These are phyloP conservation scores for Polyommatus iphigenia DNA, from an alignment of 2,888 invertebrate genomes.

Conservation along the genomic window DNA sequence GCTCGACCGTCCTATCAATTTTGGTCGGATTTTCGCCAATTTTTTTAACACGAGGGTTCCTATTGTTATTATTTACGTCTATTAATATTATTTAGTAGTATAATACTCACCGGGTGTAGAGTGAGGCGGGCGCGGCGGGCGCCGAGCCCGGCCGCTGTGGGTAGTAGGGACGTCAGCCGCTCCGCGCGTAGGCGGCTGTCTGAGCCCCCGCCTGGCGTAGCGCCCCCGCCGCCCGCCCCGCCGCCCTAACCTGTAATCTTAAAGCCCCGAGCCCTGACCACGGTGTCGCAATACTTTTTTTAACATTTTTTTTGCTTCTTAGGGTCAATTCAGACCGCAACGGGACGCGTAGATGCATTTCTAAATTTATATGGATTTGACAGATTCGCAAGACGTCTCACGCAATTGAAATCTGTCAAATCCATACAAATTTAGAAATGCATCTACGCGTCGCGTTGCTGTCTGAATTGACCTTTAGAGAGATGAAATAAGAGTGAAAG, in stretches of 20 bases:
- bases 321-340: no score
- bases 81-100: neutral
- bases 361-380: no score
- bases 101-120: slow-evolving; percentile 44
- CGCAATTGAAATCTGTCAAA: no score
- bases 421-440: no score
- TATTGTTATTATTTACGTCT: neutral
- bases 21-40: neutral
- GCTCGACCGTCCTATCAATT: neutral
- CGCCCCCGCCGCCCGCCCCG: slow-evolving; percentile 44
- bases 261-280: slow-evolving; percentile 4
- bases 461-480: no score
- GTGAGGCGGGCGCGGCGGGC: slow-evolving; percentile 72
- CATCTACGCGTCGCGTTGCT: no score
- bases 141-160: slow-evolving; percentile 76
- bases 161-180: slow-evolving; percentile 63
- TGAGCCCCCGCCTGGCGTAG: slow-evolving; percentile 45
- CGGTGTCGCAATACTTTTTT: neutral
- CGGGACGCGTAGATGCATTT: no score
- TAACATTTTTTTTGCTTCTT: neutral
- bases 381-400: no score
- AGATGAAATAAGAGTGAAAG: no score
- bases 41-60: neutral
- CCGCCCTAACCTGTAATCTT: slow-evolving; percentile 36
- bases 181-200: slow-evolving; percentile 73